Percentiles rank a stretch among this genome's conserved stretches.
Evolutionary conservation across 2,797 vertebrate species (phyloP).

Genomic region (Propithecus perrieri): DNA sequence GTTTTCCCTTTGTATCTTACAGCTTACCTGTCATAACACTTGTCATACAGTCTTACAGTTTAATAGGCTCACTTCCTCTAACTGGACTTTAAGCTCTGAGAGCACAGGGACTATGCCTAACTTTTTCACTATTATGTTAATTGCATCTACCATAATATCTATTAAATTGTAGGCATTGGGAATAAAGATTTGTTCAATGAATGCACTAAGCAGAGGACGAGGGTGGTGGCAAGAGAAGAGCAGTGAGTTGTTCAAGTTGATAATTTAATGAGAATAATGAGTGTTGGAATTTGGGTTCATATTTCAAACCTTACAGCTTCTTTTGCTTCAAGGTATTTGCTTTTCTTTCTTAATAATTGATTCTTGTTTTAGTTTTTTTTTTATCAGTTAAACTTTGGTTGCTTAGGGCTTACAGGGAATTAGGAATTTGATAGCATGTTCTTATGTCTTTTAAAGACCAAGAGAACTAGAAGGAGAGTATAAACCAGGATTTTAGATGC

Average conservation of each 20-base stretch:
- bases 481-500: slow-evolving; percentile 46
- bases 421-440: not conserved
- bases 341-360: slow-evolving; percentile 19
- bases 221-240: not conserved
- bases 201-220: not conserved
- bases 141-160: not conserved
- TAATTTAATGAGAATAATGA: slow-evolving; percentile 20
- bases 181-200: not conserved
- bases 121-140: not conserved
- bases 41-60: not conserved
- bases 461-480: slow-evolving; percentile 16
- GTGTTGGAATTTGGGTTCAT: slow-evolving; percentile 15
- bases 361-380: slow-evolving; percentile 50
- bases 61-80: not conserved
- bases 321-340: not conserved
- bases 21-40: not conserved
- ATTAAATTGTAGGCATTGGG: not conserved
- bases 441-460: slow-evolving; percentile 49
- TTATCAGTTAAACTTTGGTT: not conserved
- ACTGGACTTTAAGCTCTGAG: not conserved
- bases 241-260: not conserved
- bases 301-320: slow-evolving; percentile 11
- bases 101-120: not conserved
- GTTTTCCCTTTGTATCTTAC: not conserved
- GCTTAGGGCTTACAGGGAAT: not conserved